Evolutionary conservation across 2,888 invertebrate genomes (phyloP).

Genomic region (Timema cristinae): DNA sequence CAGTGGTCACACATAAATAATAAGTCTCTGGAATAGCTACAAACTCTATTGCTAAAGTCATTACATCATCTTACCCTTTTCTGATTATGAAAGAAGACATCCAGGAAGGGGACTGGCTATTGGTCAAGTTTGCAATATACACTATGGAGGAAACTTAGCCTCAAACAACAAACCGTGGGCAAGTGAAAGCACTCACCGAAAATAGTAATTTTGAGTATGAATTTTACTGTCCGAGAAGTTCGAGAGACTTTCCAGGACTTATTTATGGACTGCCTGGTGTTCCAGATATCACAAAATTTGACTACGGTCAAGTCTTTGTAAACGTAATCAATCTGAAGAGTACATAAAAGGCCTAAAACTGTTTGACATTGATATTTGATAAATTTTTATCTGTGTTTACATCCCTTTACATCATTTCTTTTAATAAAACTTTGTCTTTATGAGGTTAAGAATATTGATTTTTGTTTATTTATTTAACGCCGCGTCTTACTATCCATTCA

Average conservation of each 20-base stretch:
- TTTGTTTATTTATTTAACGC: too few species aligned
- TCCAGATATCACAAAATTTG: conserved; percentile 1
- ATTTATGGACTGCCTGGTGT: conserved; percentile 7
- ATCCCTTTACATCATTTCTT: not conserved
- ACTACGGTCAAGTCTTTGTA: conserved; percentile 13
- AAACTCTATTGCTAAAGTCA: not conserved
- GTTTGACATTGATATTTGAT: not conserved
- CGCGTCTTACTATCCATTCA: too few species aligned
- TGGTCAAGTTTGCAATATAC: not conserved
- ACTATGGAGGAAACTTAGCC: not conserved
- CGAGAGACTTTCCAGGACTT: conserved; percentile 2
- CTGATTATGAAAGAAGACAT: not conserved
- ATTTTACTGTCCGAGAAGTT: not conserved
- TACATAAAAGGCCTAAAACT: not conserved
- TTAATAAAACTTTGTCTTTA: not conserved
- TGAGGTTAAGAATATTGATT: too few species aligned
- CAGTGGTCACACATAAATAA: not conserved
- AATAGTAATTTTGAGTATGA: not conserved
- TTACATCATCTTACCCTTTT: conserved; percentile 13
- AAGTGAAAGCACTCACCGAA: not conserved
- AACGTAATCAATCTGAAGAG: conserved; percentile 7
- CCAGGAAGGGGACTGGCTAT: conserved; percentile 10
- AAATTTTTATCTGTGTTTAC: not conserved
- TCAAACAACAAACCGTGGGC: not conserved
- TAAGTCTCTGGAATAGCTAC: not conserved